Evolutionary conservation across 2,888 invertebrate species (phyloP).

Genomic region (Tenthredo mesomela): DNA sequence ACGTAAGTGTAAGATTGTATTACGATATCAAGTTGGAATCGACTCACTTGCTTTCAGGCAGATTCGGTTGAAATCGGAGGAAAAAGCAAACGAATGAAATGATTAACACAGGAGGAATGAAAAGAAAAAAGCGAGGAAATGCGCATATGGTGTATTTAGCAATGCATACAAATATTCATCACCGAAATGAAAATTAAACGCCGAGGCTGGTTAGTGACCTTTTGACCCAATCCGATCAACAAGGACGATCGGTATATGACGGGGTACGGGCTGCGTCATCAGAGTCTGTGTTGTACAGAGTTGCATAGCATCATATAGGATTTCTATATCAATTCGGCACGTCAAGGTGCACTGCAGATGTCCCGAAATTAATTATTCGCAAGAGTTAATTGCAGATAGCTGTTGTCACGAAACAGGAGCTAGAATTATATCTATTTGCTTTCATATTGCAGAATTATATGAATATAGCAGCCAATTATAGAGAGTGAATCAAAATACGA

Average conservation of each 20-base stretch:
- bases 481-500: background rate
- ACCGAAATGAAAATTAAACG: background rate
- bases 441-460: background rate
- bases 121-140: background rate
- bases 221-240: constrained; percentile 26
- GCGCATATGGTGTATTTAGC: background rate
- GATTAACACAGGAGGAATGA: background rate
- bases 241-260: background rate
- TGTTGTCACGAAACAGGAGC: background rate
- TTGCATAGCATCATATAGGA: background rate
- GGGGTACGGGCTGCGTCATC: background rate
- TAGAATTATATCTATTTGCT: background rate
- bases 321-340: constrained; percentile 21
- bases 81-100: background rate
- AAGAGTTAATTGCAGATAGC: constrained; percentile 22
- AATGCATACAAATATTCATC: background rate
- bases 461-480: background rate
- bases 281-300: background rate
- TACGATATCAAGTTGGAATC: background rate
- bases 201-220: constrained; percentile 4
- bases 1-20: background rate
- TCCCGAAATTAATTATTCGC: constrained; percentile 22
- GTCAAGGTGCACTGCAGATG: constrained; percentile 33
- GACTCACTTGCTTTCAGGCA: background rate
- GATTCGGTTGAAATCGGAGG: background rate